Percentiles rank a stretch among this genome's conserved stretches.
Evolutionary conservation across 2,797 vertebrate species (phyloP).

Genomic region (Alectoris magna): DNA sequence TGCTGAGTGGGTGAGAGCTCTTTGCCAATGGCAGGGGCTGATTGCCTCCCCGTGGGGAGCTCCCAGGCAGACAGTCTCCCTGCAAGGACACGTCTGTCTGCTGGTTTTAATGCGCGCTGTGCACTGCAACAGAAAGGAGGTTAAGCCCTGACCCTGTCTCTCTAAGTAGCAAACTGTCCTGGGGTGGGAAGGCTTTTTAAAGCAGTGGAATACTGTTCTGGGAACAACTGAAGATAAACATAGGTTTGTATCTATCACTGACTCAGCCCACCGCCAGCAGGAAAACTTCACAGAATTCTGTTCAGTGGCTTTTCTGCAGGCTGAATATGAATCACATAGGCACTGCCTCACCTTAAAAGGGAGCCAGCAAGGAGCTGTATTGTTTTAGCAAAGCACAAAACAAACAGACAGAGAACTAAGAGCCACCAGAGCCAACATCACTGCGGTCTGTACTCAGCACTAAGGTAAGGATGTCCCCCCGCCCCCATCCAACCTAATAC

Average conservation of each 20-base stretch:
- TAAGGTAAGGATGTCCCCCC: background rate
- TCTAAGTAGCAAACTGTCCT: background rate
- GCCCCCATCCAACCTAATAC: background rate
- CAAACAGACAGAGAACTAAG: background rate
- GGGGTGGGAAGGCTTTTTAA: background rate
- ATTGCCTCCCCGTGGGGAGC: slow-evolving; percentile 11
- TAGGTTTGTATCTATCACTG: background rate
- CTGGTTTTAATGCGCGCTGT: background rate
- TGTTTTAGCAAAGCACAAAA: background rate
- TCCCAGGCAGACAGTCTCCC: background rate
- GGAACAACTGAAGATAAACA: background rate
- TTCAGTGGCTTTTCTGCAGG: background rate
- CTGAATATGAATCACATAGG: background rate
- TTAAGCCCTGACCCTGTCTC: background rate
- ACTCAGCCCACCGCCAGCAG: background rate
- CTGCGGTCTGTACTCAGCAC: background rate
- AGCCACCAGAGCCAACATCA: background rate
- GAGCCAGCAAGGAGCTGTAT: background rate
- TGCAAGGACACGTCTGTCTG: background rate
- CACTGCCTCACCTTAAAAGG: background rate
- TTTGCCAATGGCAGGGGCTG: background rate
- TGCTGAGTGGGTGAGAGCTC: background rate
- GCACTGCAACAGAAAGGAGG: background rate
- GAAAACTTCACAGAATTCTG: background rate
- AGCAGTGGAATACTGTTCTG: background rate